phyloP scores from a whole-genome alignment of 2,888 invertebrate genomes.

The Amaurobius ferox region DNA sequence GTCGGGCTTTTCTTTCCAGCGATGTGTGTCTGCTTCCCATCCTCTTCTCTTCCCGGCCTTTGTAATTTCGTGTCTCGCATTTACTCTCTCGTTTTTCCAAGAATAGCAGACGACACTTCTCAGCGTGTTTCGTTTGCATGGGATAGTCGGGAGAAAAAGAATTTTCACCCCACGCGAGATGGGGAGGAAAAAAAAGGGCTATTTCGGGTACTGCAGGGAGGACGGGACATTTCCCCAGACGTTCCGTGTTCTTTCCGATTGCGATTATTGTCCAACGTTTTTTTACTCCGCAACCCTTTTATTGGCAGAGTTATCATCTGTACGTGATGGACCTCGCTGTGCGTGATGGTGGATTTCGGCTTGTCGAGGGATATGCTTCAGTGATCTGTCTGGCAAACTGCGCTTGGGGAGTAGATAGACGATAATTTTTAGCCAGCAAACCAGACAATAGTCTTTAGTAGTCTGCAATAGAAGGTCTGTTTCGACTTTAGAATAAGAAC shows the following conservation, averaged over 20 bases:
- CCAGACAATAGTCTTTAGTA: too few relatives aligned
- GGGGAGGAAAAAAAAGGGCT: not conserved
- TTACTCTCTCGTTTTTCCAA: not conserved
- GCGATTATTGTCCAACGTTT: not conserved
- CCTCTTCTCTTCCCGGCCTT: too few relatives aligned
- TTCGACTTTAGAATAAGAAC: too few relatives aligned
- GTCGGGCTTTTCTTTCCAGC: too few relatives aligned
- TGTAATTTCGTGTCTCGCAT: too few relatives aligned
- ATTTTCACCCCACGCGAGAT: not conserved
- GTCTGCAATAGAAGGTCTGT: too few relatives aligned
- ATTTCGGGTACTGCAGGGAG: not conserved
- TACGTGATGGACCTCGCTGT: not conserved
- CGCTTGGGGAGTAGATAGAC: too few relatives aligned
- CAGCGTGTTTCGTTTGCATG: not conserved
- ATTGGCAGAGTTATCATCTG: not conserved
- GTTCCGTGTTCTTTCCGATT: not conserved
- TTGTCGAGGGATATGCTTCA: too few relatives aligned
- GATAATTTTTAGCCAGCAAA: too few relatives aligned
- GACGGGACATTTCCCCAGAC: not conserved
- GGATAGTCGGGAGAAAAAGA: not conserved
- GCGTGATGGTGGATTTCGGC: too few relatives aligned
- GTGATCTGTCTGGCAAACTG: too few relatives aligned
- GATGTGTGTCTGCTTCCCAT: too few relatives aligned
- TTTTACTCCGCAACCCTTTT: not conserved
- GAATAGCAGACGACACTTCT: not conserved